A percentile compares a stretch with the other conserved stretches of the same genome.
These are phyloP conservation scores for Diorhabda sublineata DNA, from an alignment of 1,140 invertebrate species.

Conservation along the genomic window DNA sequence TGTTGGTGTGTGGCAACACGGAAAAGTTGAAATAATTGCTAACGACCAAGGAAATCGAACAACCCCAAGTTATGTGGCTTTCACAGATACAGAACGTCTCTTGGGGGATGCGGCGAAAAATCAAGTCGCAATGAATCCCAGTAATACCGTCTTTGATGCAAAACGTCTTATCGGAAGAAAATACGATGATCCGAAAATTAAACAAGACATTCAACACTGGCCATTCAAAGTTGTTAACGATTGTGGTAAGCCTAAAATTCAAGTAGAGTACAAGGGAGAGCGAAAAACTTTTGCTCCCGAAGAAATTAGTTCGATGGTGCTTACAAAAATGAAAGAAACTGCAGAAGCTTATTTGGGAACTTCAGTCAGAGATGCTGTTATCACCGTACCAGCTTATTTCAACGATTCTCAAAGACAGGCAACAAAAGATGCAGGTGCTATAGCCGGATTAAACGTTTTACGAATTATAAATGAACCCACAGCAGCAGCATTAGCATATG, in stretches of 20 bases:
- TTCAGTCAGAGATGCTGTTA: slow-evolving; percentile 39
- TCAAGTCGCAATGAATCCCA: slow-evolving; percentile 75
- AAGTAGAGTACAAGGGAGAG: slow-evolving; percentile 10
- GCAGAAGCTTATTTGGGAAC: slow-evolving; percentile 53
- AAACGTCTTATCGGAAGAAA: slow-evolving; percentile 55
- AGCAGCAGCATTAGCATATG: slow-evolving; percentile 75
- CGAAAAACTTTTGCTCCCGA: slow-evolving; percentile 25
- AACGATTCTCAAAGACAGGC: slow-evolving; percentile 65
- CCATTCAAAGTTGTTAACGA: slow-evolving; percentile 72
- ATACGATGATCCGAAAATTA: slow-evolving; percentile 65
- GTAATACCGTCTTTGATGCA: slow-evolving; percentile 79
- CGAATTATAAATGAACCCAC: slow-evolving; percentile 62
- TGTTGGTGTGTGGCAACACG: slow-evolving; percentile 78
- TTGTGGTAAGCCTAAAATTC: slow-evolving; percentile 50
- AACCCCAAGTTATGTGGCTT: slow-evolving; percentile 86
- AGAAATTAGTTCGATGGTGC: slow-evolving; percentile 65
- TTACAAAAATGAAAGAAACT: slow-evolving; percentile 88
- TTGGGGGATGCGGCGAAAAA: slow-evolving; percentile 58
- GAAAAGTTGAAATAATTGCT: slow-evolving; percentile 89
- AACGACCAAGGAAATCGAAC: slow-evolving; percentile 93
- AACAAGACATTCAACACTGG: slow-evolving; percentile 72
- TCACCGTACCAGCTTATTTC: slow-evolving; percentile 55
- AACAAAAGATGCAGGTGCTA: slow-evolving; percentile 63
- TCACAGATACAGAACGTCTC: slow-evolving; percentile 74
- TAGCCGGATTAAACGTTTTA: slow-evolving; percentile 55